Evolutionary conservation across 2,797 vertebrate species (phyloP), one percentile per base, ranked within the genome.

Genomic region (Triplophysa bombifrons): DNA sequence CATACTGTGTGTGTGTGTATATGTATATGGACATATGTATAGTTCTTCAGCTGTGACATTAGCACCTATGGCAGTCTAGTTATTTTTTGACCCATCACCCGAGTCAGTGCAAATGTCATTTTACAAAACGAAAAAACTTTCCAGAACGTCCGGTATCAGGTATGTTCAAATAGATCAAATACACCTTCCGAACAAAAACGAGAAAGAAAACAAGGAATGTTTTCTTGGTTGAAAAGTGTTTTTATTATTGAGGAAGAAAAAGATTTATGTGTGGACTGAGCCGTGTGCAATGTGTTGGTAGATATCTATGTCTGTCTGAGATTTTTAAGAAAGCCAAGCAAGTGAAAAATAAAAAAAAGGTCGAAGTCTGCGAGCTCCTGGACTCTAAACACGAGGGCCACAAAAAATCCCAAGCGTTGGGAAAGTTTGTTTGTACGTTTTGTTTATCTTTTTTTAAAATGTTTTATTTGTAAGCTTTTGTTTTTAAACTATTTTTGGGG

Each of bases 231-330:
- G 91, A 92, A 91, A 91, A 93, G 93, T 93, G 91, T 93, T 93
- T 91, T 93, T 93, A 93, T 91, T 93, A 91, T 92, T 92, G 91
- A 92, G 66, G 25, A 19, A 48, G 75, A 75, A 90, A 91, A 90
- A 86, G 19, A 72, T 48, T 25, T 90, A 89, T 93, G 89, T 93
- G 93, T 95, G 91, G 93, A 94, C 94, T 94, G 94, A 96, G 94
- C 94, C 94, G 94, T 93, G 95, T 96, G 95, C 94, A 96, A 96
- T 95, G 95, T 94, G 94, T 94, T 95, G 94, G 93, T 94, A 95
- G 94, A 95, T 95, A 93, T 94, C 92, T 95, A 93, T 94, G 94
- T 95, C 94, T 95, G 94, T 95, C 94, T 95, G 92, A 95, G 93
- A 95, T 94, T 91, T 93, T 90, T 95, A 94, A 93, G 91, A 91